Percentiles rank a stretch among this genome's conserved stretches.
Conservation (phyloP, 2,888 invertebrate species). For the Lithophane leautieri region DNA sequence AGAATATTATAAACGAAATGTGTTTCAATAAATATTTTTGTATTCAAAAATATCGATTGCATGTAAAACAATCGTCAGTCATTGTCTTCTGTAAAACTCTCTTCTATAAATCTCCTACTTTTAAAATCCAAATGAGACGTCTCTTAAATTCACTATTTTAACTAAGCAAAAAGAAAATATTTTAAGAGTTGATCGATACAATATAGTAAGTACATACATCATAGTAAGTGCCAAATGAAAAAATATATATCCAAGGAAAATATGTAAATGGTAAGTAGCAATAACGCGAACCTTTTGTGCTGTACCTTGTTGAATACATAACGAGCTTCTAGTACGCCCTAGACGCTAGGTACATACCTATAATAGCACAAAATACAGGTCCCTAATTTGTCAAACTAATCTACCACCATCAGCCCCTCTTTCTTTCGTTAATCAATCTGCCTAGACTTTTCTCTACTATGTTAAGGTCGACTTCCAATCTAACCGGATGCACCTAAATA, state of each 20-base stretch:
- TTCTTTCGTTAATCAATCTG: neutral
- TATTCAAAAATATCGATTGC: no score
- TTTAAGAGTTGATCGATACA: conserved; percentile 29
- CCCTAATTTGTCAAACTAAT: neutral
- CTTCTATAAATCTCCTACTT: no score
- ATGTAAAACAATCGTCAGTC: no score
- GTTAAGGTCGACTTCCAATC: neutral
- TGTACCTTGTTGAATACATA: conserved; percentile 39
- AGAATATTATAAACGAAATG: neutral
- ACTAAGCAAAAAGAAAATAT: conserved; percentile 24
- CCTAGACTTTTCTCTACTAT: no score
- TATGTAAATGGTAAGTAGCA: conserved; percentile 44
- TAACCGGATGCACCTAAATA: neutral
- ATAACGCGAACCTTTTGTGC: conserved; percentile 48
- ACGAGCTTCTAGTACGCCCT: neutral
- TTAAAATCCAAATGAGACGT: neutral
- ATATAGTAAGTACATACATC: neutral
- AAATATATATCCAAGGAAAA: conserved; percentile 29
- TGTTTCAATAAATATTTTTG: neutral
- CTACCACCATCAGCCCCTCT: neutral
- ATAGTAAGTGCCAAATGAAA: conserved; percentile 40
- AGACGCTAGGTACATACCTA: neutral
- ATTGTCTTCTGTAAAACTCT: neutral
- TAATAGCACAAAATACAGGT: neutral
- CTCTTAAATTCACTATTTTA: neutral